Percentiles rank a stretch among this genome's conserved stretches.
Conservation (phyloP, 1,140 invertebrate species). For the Trialeurodes vaporariorum region DNA sequence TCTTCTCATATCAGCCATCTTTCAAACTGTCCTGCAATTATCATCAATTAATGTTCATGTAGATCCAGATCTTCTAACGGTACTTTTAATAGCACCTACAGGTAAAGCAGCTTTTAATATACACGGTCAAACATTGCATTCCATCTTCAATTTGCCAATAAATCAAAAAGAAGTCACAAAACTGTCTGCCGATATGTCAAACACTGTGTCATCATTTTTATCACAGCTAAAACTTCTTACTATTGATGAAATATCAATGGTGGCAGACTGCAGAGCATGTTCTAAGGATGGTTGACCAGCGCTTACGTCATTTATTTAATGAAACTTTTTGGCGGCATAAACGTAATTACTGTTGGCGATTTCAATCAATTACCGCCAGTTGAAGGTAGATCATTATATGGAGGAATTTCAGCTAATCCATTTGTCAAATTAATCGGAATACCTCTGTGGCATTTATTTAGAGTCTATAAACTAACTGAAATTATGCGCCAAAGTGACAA, state of each 20-base stretch:
- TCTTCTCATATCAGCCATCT: not conserved
- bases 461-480: slow-evolving; percentile 13
- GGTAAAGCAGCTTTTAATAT: slow-evolving; percentile 7
- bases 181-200: not conserved
- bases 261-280: slow-evolving; percentile 2
- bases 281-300: slow-evolving; percentile 12
- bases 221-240: slow-evolving; percentile 15
- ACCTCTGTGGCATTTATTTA: slow-evolving; percentile 14
- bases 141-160: slow-evolving; percentile 3
- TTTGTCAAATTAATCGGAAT: slow-evolving; percentile 6
- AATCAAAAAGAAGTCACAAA: not conserved
- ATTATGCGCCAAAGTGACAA: slow-evolving; percentile 21
- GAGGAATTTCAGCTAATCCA: slow-evolving; percentile 1
- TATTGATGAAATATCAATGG: slow-evolving; percentile 20
- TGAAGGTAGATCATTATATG: slow-evolving; percentile 13
- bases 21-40: not conserved
- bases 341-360: slow-evolving; percentile 16
- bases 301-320: slow-evolving; percentile 13
- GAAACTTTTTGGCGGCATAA: slow-evolving; percentile 14
- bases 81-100: slow-evolving; percentile 9
- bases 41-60: not conserved
- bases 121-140: slow-evolving; percentile 5
- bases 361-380: slow-evolving; percentile 21
- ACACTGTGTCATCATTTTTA: not conserved
- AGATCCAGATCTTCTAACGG: not conserved